phyloP scores from a whole-genome alignment of 2,888 invertebrate genomes.

The Nomada ferruginata region DNA sequence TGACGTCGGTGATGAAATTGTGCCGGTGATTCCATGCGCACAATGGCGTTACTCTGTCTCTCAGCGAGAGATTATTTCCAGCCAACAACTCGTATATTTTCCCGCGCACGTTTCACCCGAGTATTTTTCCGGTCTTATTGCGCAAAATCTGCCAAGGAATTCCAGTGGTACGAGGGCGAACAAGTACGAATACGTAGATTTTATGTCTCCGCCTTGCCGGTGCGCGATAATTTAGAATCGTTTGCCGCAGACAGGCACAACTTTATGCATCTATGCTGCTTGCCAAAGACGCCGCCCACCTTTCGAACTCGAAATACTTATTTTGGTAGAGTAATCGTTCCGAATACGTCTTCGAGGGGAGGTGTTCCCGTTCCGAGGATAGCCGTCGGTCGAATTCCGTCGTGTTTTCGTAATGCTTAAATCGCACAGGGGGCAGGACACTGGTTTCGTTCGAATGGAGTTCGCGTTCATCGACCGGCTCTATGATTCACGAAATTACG shows the following conservation, averaged over 20 bases:
- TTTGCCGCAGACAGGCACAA: slow-evolving; percentile 67
- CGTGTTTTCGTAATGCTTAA: not conserved
- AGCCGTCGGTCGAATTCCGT: slow-evolving; percentile 23
- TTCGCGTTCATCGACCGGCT: not conserved
- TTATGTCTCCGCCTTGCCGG: slow-evolving; percentile 38
- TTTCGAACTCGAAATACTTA: slow-evolving; percentile 69
- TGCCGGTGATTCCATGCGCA: not conserved
- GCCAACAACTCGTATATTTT: slow-evolving; percentile 16
- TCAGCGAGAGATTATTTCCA: slow-evolving; percentile 4
- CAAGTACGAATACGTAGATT: slow-evolving; percentile 59
- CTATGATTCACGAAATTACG: slow-evolving; percentile 21
- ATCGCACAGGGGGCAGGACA: not conserved
- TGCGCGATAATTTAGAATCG: slow-evolving; percentile 74
- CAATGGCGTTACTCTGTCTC: not conserved
- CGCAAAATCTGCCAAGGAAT: slow-evolving; percentile 42
- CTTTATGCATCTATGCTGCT: slow-evolving; percentile 71
- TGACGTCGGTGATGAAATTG: slow-evolving; percentile 17
- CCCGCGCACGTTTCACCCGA: not conserved
- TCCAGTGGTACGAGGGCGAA: not conserved
- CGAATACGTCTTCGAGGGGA: slow-evolving; percentile 26
- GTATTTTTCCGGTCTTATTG: slow-evolving; percentile 36
- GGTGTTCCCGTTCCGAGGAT: slow-evolving; percentile 35
- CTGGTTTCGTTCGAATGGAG: slow-evolving; percentile 34
- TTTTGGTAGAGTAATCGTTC: slow-evolving; percentile 44
- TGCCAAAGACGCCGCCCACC: slow-evolving; percentile 74